Evolutionary conservation across 1,140 invertebrate species (phyloP), one percentile per base, ranked within the genome.

Genomic region (Brachionus asplanchnoidis): DNA sequence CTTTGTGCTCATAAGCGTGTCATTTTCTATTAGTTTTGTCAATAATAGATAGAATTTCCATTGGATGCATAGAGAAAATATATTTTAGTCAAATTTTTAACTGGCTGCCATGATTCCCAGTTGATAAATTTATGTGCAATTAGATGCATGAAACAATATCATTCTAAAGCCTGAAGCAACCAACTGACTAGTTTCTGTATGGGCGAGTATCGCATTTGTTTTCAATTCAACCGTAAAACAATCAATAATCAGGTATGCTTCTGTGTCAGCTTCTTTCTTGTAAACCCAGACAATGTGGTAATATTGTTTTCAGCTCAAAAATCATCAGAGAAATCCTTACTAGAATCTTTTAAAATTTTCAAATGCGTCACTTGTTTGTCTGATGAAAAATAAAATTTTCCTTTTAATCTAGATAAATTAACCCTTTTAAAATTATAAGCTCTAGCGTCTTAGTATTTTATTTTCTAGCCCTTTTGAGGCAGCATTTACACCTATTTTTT

Each of bases 121-220:
- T 50, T 26, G 42, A 77, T 77, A 11, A 77, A 77, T 77, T 77
- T 77, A 20, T 53, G 42, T 46, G 20, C 73, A 77, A 77, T 77
- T 77, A 77, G 46, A 77, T 77, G 73, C 73, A 77, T 77, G 73
- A 77, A 77, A 77, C 23, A 23, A 77, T 46, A 46, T 77, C 44
- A 46, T 75, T 68, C 32, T n/a, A 40, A 20, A 36, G 40, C 17
- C 68, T 42, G 36, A 36, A 73, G 40, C 32, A 73, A 73, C 26
- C 32, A 73, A 73, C 32, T 73, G 40, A 73, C 40, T 73, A 36
- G 9, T 73, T 20, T 73, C 36, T 73, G 32, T 73, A 42, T 40
- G 36, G 32, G 32, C 36, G 68, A 42, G 20, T 42, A 40, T 68
- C 11, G 28, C 26, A 68, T 40, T 68, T 12, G 32, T 68, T 36